Base-by-base conservation (phyloP, 1,140 invertebrate species). In the Drosophila nikananu region DNA sequence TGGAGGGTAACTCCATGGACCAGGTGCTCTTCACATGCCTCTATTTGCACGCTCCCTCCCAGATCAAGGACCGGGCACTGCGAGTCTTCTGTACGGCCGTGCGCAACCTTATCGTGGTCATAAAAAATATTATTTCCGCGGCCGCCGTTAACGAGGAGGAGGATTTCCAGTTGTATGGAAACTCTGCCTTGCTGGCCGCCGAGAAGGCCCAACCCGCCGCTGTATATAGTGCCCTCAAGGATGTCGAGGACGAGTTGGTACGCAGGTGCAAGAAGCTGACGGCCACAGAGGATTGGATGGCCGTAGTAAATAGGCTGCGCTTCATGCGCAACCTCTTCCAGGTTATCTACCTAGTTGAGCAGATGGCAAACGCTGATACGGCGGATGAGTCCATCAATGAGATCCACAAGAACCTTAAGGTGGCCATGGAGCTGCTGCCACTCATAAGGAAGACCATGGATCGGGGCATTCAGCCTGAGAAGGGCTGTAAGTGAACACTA, bases 1-100 rank as follows among this genome's bases (percentile, higher is more conserved):
- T 99, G 17, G 97, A 99, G 93, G 98, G 98, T 1, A 97, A 99
- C 92, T 99, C 98, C 15, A 94, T 99, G 75, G 98, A 98, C 32
- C 98, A 99, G 94, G 99, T 99, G 21, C 96, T 99, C 13, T 99
- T 99, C 90, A 99, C 98, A 12, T 99, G 99, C 94, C 95, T 99
- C 32, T 99, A 99, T 92, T 94, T 99, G 39, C 98, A 99, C 93
- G 96, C 98, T 80, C 98, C 98, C 8, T 95, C 96, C 82, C 93
- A 95, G 74, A 98, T 99, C 76, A 94, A 96, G 83, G 97, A 99
- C 91, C 96, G 96, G 91, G 95, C 95, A 37, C 93, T 99, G 37
- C 97, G 96, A 93, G 96, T 97, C 13, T 99, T 98, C 92, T 97
- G 96, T 91, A 96, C 98, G 78, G 95, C 96, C 67, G 95, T 98